Base-by-base conservation (phyloP, 2,113 vertebrate genomes). In the Hystrix brachyura region DNA sequence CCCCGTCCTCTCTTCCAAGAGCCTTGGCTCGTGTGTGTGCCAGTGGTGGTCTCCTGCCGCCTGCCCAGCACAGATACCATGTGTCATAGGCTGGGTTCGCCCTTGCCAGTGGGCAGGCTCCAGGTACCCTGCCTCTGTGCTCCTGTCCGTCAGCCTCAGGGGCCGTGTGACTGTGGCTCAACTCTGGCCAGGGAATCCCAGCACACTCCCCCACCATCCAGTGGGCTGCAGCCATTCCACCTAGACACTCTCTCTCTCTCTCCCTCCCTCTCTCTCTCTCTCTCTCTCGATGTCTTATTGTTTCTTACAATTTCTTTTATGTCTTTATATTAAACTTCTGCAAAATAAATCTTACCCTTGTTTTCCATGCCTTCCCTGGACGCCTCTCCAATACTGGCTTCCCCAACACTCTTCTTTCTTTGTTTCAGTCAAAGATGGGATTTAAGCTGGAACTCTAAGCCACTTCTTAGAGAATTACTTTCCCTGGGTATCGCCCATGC, bases 251-350 rank as follows among this genome's bases (percentile, higher is more conserved):
- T 17, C 38, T 38, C 18, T n/a, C 12, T 34, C 19, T 17, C 25
- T 53, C 51, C 10, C 10, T 57, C 9, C 53, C 46, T 55, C 18
- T 55, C 34, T 55, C 32, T 55, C 21, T 25, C 18, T 80, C 17
- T n/a, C 19, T 69, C 23, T 76, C 59, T 46, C 5, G 46, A 38
- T 38, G 57, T 38, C 15, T 14, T 87, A n/a, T 21, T 90, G 53
- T 90, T 62, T 60, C 80, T 92, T 53, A 93, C 38, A 51, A 27
- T 78, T 94, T 91, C 18, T 32, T 53, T 94, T 95, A 51, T 62
- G 27, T 89, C 43, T 95, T 51, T 64, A 89, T 62, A 43, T 62
- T 84, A 78, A 84, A 38, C n/a, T 60, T 78, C n/a, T 43, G 1
- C 43, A 60, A 55, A 38, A 27, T 34, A 78, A 59, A 84, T 34